Conservation (phyloP, 37 sponge, comb jelly and placozoan species). For the Halichondria panicea region DNA sequence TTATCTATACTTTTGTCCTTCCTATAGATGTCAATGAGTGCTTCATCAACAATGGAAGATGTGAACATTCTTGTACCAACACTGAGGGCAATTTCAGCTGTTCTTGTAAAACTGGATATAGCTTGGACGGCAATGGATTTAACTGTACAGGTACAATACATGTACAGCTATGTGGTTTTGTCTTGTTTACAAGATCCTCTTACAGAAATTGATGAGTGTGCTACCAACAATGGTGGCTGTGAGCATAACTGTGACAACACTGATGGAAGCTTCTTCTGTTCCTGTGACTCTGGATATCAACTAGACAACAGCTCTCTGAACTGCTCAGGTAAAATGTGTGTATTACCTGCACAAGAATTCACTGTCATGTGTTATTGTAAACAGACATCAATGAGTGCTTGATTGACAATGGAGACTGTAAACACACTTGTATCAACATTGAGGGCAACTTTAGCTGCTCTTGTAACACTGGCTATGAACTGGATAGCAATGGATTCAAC, state of each 20-base stretch:
- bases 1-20: no score
- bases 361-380: neutral
- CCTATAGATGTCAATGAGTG: no score
- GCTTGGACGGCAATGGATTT: no score
- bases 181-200: no score
- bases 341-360: neutral
- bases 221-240: constrained; percentile 26
- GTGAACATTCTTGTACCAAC: no score
- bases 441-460: constrained; percentile 35
- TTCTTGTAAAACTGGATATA: no score
- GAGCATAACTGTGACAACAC: constrained; percentile 46
- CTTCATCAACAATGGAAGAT: no score
- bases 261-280: constrained; percentile 36
- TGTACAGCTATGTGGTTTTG: no score
- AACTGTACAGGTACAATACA: no score
- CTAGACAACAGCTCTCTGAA: constrained; percentile 3
- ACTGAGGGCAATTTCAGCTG: no score
- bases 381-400: constrained; percentile 53
- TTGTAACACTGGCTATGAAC: constrained; percentile 32
- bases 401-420: constrained; percentile 10
- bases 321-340: constrained; percentile 32
- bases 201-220: constrained; percentile 56
- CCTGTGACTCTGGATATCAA: constrained; percentile 2
- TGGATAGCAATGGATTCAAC: constrained; percentile 11
- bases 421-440: constrained; percentile 45